A percentile compares a stretch with the other conserved stretches of the same genome.
phyloP scores from a whole-genome alignment of 2,113 vertebrate genomes.

The Corythaeola cristata region DNA sequence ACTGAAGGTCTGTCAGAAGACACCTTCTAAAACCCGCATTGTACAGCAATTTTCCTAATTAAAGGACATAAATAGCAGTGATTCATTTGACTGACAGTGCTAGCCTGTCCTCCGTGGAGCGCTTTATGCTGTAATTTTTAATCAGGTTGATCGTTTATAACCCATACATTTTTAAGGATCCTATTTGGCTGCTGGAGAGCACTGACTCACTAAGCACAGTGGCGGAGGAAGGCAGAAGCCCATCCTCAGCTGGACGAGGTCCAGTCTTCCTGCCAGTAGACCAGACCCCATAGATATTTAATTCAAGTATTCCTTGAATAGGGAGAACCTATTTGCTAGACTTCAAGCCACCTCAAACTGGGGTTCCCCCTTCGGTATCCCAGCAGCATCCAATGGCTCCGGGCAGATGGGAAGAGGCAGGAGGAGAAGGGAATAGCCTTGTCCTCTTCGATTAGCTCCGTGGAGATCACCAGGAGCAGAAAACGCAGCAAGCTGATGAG shows the following conservation, averaged over 20 bases:
- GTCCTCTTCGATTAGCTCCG: rapidly evolving
- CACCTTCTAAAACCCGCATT: not conserved
- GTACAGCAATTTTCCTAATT: conserved; percentile 9
- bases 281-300: not conserved
- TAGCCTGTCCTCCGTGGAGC: rapidly evolving
- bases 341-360: not conserved
- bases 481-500: not conserved
- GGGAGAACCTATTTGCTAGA: not conserved
- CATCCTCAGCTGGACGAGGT: rapidly evolving
- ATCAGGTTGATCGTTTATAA: not conserved
- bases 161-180: not conserved
- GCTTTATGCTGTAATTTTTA: not conserved
- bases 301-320: not conserved
- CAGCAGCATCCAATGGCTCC: rapidly evolving
- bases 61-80: conserved; percentile 5
- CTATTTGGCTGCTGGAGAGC: not conserved
- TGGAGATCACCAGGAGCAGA: not conserved
- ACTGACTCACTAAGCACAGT: not conserved
- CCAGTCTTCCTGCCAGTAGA: not conserved
- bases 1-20: not conserved
- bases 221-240: not conserved
- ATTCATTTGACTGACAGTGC: not conserved
- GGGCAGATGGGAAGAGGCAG: not conserved
- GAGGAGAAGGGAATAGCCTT: not conserved
- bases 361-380: not conserved